Evolutionary conservation across 2,797 vertebrate species (phyloP).

Genomic region (Typhlichthys subterraneus): DNA sequence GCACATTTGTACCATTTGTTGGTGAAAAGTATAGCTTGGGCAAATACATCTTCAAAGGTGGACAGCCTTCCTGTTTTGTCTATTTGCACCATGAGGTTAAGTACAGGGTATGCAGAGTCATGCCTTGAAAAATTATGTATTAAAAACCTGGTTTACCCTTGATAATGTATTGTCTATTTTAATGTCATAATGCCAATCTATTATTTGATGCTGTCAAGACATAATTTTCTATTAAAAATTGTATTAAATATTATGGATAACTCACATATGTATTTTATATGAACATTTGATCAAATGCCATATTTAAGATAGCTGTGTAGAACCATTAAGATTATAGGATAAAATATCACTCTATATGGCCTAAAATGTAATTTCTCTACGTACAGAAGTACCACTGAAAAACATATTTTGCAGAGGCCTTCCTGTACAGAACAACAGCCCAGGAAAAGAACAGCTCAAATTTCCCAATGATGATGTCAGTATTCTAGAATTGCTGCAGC

Average conservation of each 20-base stretch:
- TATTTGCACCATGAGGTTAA: constrained; percentile 20
- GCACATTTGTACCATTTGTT: neutral
- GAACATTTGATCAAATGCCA: no score
- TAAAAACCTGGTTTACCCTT: neutral
- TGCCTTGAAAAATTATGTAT: neutral
- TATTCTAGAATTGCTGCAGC: constrained; percentile 7
- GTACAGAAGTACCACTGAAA: neutral
- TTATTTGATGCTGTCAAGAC: no score
- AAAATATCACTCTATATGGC: neutral
- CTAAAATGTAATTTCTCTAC: neutral
- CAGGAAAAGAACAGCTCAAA: constrained; percentile 11
- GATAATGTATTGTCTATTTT: no score
- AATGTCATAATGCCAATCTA: no score
- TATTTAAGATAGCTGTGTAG: no score
- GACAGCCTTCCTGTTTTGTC: constrained; percentile 55
- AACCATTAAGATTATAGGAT: neutral
- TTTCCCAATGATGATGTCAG: constrained; percentile 5
- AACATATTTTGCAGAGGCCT: constrained; percentile 10
- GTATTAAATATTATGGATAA: no score
- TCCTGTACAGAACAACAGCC: neutral
- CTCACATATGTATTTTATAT: no score
- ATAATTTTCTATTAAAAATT: no score
- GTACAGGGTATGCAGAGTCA: constrained; percentile 1
- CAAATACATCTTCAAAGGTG: constrained; percentile 34
- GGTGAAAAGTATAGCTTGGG: constrained; percentile 20